A percentile compares a stretch with the other conserved stretches of the same genome.
Evolutionary conservation across 2,888 invertebrate species (phyloP).

Genomic region (Cylindroiulus punctatus): DNA sequence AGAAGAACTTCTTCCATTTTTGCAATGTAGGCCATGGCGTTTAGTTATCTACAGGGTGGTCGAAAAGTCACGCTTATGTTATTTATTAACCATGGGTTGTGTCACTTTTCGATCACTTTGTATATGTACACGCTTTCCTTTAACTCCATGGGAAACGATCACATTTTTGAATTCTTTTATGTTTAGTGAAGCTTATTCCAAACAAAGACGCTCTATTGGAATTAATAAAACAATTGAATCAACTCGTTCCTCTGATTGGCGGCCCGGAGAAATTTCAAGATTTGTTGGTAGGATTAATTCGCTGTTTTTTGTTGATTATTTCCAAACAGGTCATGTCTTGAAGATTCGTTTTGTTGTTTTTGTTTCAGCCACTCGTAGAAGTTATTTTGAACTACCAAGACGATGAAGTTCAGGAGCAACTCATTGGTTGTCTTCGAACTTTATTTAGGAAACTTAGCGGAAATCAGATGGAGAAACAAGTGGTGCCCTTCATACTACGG

Average conservation of each 20-base stretch:
- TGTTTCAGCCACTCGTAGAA: background rate
- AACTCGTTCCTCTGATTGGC: background rate
- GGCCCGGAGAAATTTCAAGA: conserved; percentile 25
- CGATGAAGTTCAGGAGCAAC: conserved; percentile 5
- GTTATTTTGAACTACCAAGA: background rate
- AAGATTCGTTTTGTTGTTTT: background rate
- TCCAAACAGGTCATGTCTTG: background rate
- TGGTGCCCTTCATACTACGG: background rate
- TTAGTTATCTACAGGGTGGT: too few species aligned
- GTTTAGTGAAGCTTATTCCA: background rate
- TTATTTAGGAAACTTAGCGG: background rate
- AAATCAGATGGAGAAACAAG: conserved; percentile 13
- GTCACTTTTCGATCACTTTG: too few species aligned
- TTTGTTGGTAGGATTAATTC: background rate
- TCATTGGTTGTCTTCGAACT: background rate
- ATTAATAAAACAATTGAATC: background rate
- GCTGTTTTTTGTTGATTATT: too few species aligned
- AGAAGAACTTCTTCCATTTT: conserved; percentile 24
- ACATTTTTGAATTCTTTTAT: background rate
- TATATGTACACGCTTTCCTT: background rate
- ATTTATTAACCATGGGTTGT: too few species aligned
- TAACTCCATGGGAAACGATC: background rate
- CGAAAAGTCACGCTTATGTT: too few species aligned
- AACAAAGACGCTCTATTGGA: background rate
- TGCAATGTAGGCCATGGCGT: background rate